These are phyloP conservation scores for Natrix natrix DNA, from an alignment of 2,797 vertebrate genomes.

Conservation along the genomic window DNA sequence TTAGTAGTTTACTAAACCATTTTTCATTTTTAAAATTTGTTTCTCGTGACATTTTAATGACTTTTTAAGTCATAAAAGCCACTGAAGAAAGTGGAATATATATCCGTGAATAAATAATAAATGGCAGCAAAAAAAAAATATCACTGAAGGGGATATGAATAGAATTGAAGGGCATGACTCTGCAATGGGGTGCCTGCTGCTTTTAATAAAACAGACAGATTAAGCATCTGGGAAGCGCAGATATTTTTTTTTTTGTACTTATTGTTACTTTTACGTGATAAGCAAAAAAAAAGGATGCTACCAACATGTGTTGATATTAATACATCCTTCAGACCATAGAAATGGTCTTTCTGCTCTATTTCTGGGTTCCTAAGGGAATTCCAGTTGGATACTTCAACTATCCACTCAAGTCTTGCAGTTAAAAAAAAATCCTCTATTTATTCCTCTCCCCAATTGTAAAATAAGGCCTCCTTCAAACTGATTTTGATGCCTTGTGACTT, in stretches of 20 bases:
- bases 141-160: background rate
- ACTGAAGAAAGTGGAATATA: background rate
- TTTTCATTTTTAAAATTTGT: background rate
- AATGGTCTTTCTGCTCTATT: too few species aligned
- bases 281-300: too few species aligned
- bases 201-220: background rate
- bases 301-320: too few species aligned
- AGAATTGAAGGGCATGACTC: background rate
- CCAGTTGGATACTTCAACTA: background rate
- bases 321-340: too few species aligned
- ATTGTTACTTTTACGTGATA: background rate
- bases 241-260: background rate
- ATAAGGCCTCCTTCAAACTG: too few species aligned
- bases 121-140: background rate
- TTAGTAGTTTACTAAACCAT: background rate
- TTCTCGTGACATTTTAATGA: background rate
- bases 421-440: background rate
- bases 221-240: background rate
- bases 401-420: background rate
- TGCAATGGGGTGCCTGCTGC: background rate
- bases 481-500: background rate
- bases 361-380: too few species aligned
- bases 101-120: background rate
- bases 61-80: background rate
- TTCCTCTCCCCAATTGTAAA: background rate